A percentile compares a stretch with the other conserved stretches of the same genome.
phyloP scores from a whole-genome alignment of 2,113 vertebrate species.

The Lepus timidus region DNA sequence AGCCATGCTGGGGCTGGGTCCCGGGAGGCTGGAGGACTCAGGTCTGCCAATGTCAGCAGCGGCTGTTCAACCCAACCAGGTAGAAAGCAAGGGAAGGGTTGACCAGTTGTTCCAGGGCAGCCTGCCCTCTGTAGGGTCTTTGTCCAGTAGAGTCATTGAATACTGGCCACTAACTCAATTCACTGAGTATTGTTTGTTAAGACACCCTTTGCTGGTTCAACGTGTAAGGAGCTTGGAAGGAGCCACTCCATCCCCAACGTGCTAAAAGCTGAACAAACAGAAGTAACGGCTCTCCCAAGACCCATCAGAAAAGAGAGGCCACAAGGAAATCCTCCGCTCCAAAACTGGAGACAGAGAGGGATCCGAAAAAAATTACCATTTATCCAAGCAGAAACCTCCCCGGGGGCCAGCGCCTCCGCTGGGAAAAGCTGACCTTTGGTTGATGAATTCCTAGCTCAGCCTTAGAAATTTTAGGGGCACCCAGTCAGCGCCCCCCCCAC shows the following conservation, averaged over 20 bases:
- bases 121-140: background rate
- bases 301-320: background rate
- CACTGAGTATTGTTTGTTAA: background rate
- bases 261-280: slow-evolving; percentile 3
- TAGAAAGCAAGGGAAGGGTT: background rate
- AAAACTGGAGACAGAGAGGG: background rate
- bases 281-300: background rate
- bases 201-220: background rate
- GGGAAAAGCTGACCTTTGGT: background rate
- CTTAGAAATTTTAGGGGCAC: background rate
- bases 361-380: background rate
- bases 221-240: background rate
- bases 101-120: background rate
- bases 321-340: no score
- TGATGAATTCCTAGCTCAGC: no score
- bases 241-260: background rate
- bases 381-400: background rate
- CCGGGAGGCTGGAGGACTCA: accelerated
- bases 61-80: no score
- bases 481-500: background rate
- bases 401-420: no score
- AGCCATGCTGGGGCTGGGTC: background rate
- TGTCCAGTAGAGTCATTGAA: background rate
- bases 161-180: background rate
- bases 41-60: accelerated